phyloP scores from a whole-genome alignment of 2,797 vertebrate genomes.

The Enteromius treurensis region DNA sequence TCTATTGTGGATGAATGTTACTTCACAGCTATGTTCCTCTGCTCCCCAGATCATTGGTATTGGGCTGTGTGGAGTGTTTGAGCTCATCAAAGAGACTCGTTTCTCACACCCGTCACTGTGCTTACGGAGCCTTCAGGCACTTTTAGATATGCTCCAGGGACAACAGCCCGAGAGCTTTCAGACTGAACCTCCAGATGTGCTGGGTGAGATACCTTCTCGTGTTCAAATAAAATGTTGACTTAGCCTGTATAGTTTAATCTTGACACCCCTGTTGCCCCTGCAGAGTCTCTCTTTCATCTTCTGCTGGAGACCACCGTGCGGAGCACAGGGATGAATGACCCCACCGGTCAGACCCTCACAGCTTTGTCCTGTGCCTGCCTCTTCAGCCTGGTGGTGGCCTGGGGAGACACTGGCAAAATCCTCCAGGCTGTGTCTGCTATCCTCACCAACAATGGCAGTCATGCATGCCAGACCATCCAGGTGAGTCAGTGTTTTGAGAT shows the following conservation, averaged over 20 bases:
- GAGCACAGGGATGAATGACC: conserved; percentile 94
- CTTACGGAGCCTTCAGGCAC: conserved; percentile 94
- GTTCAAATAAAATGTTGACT: not conserved
- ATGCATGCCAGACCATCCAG: conserved; percentile 98
- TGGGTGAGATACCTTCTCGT: conserved; percentile 80
- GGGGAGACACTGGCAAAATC: conserved; percentile 97
- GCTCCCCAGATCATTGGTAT: conserved; percentile 85
- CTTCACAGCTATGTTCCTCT: conserved; percentile 2
- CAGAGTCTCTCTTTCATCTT: conserved; percentile 96
- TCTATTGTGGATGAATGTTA: not conserved
- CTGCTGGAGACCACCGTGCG: conserved; percentile 96
- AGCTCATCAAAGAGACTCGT: conserved; percentile 96
- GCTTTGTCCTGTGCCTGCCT: conserved; percentile 97
- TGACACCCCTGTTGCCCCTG: not conserved
- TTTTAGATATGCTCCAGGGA: conserved; percentile 97
- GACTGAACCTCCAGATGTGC: conserved; percentile 94
- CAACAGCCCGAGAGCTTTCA: conserved; percentile 98
- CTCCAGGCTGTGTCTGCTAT: conserved; percentile 97
- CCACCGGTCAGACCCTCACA: conserved; percentile 93
- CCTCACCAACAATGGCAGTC: conserved; percentile 98
- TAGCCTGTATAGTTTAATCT: not conserved
- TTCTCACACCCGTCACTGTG: conserved; percentile 97
- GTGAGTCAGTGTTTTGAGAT: conserved; percentile 67
- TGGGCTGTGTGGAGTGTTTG: conserved; percentile 97
- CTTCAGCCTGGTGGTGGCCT: conserved; percentile 96